phyloP scores from a whole-genome alignment of 2,797 vertebrate species.

The Falco biarmicus region DNA sequence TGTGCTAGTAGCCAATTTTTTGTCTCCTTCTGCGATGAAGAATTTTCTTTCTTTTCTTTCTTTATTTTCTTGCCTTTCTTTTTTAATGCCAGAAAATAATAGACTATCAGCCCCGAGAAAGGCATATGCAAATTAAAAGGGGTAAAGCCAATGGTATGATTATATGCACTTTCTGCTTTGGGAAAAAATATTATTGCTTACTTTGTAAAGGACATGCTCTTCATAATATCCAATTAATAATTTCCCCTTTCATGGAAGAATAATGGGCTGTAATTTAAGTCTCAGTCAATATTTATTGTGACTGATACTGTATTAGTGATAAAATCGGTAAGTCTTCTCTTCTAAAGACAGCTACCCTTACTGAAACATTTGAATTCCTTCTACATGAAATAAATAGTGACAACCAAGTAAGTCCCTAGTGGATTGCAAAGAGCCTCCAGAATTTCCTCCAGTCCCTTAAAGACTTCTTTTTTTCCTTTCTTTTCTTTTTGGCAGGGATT shows the following conservation, averaged over 20 bases:
- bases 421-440: constrained; percentile 1
- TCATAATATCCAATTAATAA: constrained; percentile 7
- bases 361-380: constrained; percentile 17
- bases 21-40: not conserved
- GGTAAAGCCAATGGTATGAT: not conserved
- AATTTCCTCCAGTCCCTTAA: constrained; percentile 17
- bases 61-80: not conserved
- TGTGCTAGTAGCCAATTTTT: not conserved
- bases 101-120: not conserved
- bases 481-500: constrained; percentile 5
- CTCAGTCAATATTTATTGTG: constrained; percentile 33
- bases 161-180: not conserved
- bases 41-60: not conserved
- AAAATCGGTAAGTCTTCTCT: not conserved
- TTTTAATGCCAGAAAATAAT: not conserved
- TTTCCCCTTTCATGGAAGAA: not conserved
- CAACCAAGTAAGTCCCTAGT: constrained; percentile 20
- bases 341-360: not conserved
- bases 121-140: not conserved
- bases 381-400: constrained; percentile 28
- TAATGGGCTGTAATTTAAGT: constrained; percentile 4
- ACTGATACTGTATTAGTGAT: constrained; percentile 14
- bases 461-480: constrained; percentile 16
- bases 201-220: not conserved
- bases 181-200: not conserved